Evolutionary conservation across 2,888 invertebrate species (phyloP), one percentile per base, ranked within the genome.

Genomic region (Parnassius orleans): DNA sequence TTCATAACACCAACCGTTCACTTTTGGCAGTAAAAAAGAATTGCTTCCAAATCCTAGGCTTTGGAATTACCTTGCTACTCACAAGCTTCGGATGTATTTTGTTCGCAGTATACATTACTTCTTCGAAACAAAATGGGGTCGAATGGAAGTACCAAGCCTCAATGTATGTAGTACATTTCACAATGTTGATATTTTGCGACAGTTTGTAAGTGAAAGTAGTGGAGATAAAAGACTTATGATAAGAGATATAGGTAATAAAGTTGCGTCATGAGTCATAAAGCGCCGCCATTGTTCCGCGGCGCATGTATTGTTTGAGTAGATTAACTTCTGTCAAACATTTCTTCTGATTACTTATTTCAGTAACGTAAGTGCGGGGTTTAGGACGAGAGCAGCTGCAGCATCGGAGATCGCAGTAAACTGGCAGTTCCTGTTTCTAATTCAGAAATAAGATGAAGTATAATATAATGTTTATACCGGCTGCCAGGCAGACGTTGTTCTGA

Each of bases 31-130:
- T 69, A 72, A 72, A 72, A 70, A 69, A 66, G 66, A 69, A 69
- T 69, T 64, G 70, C 65, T 57, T 56, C 67, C 63, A 68, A 71
- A 71, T 71, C 70, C 73, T 69, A 65, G 69, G 67, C 65, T 71
- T 69, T 68, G 42, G 61, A 50, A 59, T 33, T 46, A 33, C 19
- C 47, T 41, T 41, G 24, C 48, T 48, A 46, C 46, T 48, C 48
- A 14, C 15, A 3, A 9, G 14, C 2, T 14, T 14, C 9, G 12
- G 48, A n/a, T 9, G 48, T 10, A 48, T 48, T 12, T 14, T 14
- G 15, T 9, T 2, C 48, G 14, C 48, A 12, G 14, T 14, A 12
- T 48, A 14, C 48, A 48, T 48, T 48, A 10, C 48, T 48, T 9
- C 14, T 9, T 9, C 14, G 3, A 14, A 15, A 9, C 2, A 9